A percentile compares a stretch with the other conserved stretches of the same genome.
Evolutionary conservation across 2,797 vertebrate genomes (phyloP).

Genomic region (Geotrypetes seraphini): DNA sequence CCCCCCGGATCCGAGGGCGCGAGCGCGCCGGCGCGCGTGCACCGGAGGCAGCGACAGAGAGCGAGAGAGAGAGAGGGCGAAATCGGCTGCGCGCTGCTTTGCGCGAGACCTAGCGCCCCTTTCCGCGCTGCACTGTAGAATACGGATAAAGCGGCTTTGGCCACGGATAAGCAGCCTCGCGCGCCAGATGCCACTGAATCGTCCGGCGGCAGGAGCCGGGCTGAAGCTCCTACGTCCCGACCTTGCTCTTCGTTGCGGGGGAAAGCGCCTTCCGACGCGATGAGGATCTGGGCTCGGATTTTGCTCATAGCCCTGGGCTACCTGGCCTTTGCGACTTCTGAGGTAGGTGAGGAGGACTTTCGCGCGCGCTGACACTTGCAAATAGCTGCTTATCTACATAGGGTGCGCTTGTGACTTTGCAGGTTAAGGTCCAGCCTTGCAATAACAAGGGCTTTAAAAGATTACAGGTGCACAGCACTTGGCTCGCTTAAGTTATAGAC

Average conservation of each 20-base stretch:
- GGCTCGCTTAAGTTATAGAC: neutral
- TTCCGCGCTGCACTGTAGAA: too few relatives aligned
- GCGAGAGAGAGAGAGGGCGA: slow-evolving; percentile 2
- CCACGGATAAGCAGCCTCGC: too few relatives aligned
- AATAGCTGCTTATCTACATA: too few relatives aligned
- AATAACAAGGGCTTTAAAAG: too few relatives aligned
- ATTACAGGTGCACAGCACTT: neutral
- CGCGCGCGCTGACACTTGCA: too few relatives aligned
- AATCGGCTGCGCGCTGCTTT: slow-evolving; percentile 19
- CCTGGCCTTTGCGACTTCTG: slow-evolving; percentile 73
- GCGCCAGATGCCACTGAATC: slow-evolving; percentile 72
- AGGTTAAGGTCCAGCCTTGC: too few relatives aligned
- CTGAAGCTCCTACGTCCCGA: slow-evolving; percentile 70
- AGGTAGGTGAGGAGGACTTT: slow-evolving; percentile 80
- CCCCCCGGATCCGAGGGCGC: slow-evolving; percentile 23
- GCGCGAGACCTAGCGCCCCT: slow-evolving; percentile 20
- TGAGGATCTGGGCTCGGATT: slow-evolving; percentile 79
- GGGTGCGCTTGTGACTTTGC: too few relatives aligned
- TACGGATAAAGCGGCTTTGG: too few relatives aligned
- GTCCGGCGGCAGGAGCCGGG: slow-evolving; percentile 76
- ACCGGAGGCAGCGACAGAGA: slow-evolving; percentile 18
- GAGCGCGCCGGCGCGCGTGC: slow-evolving; percentile 6
- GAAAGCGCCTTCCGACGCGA: slow-evolving; percentile 74
- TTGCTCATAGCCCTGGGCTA: slow-evolving; percentile 82
- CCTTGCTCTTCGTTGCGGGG: slow-evolving; percentile 59